A percentile compares a stretch with the other conserved stretches of the same genome.
Evolutionary conservation across 35 echinoderm and acorn worm species (phyloP).

Genomic region (Eucidaris tribuloides): DNA sequence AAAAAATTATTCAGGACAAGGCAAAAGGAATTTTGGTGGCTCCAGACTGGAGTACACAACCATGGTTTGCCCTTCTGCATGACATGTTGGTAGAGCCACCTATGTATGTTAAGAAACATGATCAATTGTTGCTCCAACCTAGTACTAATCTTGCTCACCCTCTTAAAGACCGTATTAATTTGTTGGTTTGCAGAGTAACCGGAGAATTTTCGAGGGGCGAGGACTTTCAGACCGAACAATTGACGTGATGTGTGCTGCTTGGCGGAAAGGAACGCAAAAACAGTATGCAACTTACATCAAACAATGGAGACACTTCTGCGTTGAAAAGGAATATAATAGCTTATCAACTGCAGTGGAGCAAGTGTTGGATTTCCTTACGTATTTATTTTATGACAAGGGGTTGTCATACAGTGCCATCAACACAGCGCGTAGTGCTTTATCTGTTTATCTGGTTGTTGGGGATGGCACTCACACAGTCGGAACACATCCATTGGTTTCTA

Average conservation of each 20-base stretch:
- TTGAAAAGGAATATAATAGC: neutral
- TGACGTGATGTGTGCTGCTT: neutral
- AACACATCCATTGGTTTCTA: constrained; percentile 29
- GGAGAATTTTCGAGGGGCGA: neutral
- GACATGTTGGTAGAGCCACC: constrained; percentile 19
- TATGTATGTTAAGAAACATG: neutral
- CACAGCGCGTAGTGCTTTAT: constrained; percentile 33
- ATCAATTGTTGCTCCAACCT: neutral
- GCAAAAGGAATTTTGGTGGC: constrained; percentile 33
- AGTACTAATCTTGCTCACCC: neutral
- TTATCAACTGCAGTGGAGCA: neutral
- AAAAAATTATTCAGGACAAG: constrained; percentile 49
- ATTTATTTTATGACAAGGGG: constrained; percentile 13
- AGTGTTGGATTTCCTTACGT: constrained; percentile 41
- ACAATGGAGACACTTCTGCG: constrained; percentile 33
- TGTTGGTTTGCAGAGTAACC: constrained; percentile 24
- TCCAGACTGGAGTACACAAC: constrained; percentile 17
- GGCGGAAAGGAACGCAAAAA: constrained; percentile 28
- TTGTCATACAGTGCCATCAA: constrained; percentile 59
- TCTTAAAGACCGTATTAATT: neutral
- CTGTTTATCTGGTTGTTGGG: neutral
- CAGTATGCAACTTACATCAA: constrained; percentile 37
- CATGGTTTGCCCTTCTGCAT: neutral
- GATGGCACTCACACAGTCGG: neutral
- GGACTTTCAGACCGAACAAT: constrained; percentile 6